Base-by-base conservation (phyloP, 1,140 invertebrate genomes). In the Drosophila lini region DNA sequence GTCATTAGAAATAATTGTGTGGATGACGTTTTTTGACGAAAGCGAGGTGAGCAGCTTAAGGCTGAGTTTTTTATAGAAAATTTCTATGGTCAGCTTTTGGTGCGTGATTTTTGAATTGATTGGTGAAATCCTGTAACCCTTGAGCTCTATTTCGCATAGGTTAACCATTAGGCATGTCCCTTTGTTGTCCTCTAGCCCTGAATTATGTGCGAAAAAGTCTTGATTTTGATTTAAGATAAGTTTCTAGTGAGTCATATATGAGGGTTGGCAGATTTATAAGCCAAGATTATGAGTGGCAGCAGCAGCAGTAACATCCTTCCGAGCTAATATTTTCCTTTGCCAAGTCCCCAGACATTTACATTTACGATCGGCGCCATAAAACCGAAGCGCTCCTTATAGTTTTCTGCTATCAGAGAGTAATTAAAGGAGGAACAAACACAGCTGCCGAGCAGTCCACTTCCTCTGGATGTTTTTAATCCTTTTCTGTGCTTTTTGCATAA, bases 1-100 rank as follows among this genome's bases (percentile, higher is more conserved):
- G 83, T 88, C 82, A 86, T 86, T 82, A 80, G 75, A 88, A 88
- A 83, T 86, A 86, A 86, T 88, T 76, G 76, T 73, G 80, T 42
- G 45, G 45, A 45, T 80, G 75, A 59, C 70, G 70, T 56, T 60
- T 58, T 57, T 62, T 44, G 62, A 55, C 34, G 52, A 55, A 36
- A 10, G 19, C 60, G 50, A 81, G 73, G 60, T 77, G 74, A 70
- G 77, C 77, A 48, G 79, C 82, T 86, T 88, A 84, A 36, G 53
- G 36, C 64, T 0, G 52, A 22, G 19, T 28, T 45, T 52, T 53
- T 69, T 56, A 34, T 31, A 5, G 28, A 25, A 48, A 38, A 47
- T 53, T 63, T 56, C 16, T 53, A 31, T 75, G 78, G 82, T 86
- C 81, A 84, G 45, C 40, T 56, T 71, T 73, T 45, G 25, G 53